Conservation (phyloP, 2,113 vertebrate genomes). For the Rhombomys opimus region DNA sequence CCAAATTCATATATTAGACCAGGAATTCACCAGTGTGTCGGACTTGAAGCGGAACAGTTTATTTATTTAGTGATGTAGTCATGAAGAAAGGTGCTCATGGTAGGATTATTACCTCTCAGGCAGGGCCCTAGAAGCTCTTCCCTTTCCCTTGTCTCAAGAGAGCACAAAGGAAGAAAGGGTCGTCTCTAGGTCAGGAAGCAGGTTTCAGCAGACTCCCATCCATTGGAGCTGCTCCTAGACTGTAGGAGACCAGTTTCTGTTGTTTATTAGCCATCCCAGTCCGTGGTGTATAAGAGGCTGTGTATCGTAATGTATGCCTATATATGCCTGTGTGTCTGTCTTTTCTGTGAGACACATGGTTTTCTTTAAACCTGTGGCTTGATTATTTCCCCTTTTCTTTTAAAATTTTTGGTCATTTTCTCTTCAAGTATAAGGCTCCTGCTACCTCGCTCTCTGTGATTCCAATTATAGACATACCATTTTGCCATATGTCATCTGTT, state of each 20-base stretch:
- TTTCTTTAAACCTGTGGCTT: slow-evolving; percentile 11
- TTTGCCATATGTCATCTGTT: neutral
- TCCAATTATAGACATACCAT: neutral
- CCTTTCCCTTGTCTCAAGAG: neutral
- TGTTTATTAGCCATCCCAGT: neutral
- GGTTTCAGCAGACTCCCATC: too few relatives aligned
- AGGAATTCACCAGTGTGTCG: neutral
- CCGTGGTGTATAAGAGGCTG: neutral
- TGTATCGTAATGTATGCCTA: neutral
- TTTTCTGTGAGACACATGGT: neutral
- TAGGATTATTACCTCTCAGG: neutral
- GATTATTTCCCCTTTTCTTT: slow-evolving; percentile 28
- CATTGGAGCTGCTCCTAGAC: neutral
- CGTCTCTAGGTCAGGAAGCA: neutral
- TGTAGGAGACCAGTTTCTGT: neutral
- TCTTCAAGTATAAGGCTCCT: slow-evolving; percentile 26
- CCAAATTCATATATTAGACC: neutral
- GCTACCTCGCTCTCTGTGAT: neutral
- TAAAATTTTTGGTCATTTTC: slow-evolving; percentile 51
- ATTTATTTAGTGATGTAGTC: neutral
- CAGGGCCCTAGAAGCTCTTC: neutral
- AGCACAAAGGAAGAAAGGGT: neutral
- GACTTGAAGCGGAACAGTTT: neutral
- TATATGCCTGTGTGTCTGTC: neutral
- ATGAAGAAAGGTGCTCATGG: neutral